Conservation (phyloP, 2,888 invertebrate genomes). For the Nephrotoma appendiculata region DNA sequence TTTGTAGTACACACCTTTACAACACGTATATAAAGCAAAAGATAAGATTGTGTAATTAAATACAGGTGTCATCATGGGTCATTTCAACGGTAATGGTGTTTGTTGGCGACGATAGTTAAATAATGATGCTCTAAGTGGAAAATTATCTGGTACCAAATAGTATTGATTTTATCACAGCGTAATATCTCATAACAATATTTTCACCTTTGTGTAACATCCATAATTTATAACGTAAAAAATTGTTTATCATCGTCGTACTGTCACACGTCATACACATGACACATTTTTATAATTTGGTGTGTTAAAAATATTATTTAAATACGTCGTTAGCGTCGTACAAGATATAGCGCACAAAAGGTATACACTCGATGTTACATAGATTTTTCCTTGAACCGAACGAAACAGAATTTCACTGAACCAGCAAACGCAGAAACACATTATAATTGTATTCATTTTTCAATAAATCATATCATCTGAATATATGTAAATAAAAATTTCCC, state of each 20-base stretch:
- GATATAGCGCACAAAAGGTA: too few relatives aligned
- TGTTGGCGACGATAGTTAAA: too few relatives aligned
- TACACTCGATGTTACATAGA: not conserved
- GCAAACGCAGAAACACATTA: not conserved
- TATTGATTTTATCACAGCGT: not conserved
- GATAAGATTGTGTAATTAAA: not conserved
- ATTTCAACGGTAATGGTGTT: not conserved
- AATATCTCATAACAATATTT: not conserved
- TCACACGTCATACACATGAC: not conserved
- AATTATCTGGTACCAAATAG: too few relatives aligned
- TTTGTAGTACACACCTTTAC: not conserved
- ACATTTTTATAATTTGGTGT: not conserved
- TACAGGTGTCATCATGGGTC: not conserved
- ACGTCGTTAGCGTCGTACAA: too few relatives aligned
- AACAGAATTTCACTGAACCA: not conserved
- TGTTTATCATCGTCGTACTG: not conserved
- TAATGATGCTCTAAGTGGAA: too few relatives aligned
- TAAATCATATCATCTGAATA: not conserved
- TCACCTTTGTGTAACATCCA: not conserved
- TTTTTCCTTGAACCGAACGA: not conserved
- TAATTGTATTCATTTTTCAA: not conserved
- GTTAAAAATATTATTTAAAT: too few relatives aligned
- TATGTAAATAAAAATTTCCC: not conserved
- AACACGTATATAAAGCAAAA: not conserved
- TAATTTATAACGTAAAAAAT: not conserved